phyloP scores from a whole-genome alignment of 2,113 vertebrate species.

The Phylloscopus trochiloides region DNA sequence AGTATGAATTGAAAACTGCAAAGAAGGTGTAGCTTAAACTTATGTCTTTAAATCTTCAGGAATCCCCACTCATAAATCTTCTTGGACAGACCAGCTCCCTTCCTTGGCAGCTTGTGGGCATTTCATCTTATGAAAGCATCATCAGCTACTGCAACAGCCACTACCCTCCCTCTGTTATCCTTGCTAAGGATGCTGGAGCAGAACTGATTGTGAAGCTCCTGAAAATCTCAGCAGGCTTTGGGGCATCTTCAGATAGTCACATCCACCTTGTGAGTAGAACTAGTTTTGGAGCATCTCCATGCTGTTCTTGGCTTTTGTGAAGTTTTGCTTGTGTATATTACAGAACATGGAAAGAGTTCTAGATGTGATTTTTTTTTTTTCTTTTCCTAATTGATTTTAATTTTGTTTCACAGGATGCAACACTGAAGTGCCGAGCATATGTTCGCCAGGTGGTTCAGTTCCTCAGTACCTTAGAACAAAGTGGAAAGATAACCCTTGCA shows the following conservation, averaged over 20 bases:
- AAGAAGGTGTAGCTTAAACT: not conserved
- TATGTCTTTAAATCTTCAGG: constrained; percentile 71
- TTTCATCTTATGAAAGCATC: constrained; percentile 86
- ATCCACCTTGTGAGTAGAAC: constrained; percentile 81
- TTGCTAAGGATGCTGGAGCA: constrained; percentile 79
- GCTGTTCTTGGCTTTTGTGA: not conserved
- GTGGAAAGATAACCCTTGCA: constrained; percentile 81
- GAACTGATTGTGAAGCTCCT: constrained; percentile 85
- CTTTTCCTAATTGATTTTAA: not conserved
- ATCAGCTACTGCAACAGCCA: constrained; percentile 88
- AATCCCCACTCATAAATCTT: constrained; percentile 86
- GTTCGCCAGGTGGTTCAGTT: constrained; percentile 83
- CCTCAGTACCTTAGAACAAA: constrained; percentile 88
- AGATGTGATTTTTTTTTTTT: too few species aligned
- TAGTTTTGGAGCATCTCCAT: not conserved
- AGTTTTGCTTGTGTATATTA: not conserved
- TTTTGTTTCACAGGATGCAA: constrained; percentile 76
- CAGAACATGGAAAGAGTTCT: not conserved
- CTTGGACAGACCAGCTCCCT: constrained; percentile 89
- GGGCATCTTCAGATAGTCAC: constrained; percentile 67
- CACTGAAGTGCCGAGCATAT: constrained; percentile 80
- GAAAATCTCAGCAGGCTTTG: constrained; percentile 88
- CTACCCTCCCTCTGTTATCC: constrained; percentile 86
- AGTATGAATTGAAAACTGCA: not conserved
- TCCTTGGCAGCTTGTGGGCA: constrained; percentile 91